Conservation (phyloP, 2,888 invertebrate species). For the Ectemnius lituratus region DNA sequence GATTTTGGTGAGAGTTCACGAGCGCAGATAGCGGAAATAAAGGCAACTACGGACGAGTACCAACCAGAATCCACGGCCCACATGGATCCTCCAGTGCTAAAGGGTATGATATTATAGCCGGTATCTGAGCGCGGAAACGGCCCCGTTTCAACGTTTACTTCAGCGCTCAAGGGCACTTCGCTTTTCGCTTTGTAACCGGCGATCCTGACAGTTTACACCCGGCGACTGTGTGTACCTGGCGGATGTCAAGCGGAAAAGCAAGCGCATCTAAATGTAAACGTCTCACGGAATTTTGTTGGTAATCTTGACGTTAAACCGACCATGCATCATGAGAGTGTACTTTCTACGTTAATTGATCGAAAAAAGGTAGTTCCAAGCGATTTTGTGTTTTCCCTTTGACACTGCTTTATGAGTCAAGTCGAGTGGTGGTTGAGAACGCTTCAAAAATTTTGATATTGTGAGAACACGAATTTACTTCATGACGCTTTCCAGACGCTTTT, state of each 20-base stretch:
- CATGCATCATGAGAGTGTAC: too few species aligned
- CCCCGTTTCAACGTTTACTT: constrained; percentile 60
- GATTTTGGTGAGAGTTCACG: constrained; percentile 26
- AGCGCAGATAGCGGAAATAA: constrained; percentile 54
- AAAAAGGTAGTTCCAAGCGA: too few species aligned
- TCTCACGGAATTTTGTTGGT: constrained; percentile 42
- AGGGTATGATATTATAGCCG: constrained; percentile 58
- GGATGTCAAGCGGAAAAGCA: too few species aligned
- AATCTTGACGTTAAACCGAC: too few species aligned
- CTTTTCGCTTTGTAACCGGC: constrained; percentile 57
- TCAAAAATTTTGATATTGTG: too few species aligned
- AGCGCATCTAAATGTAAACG: constrained; percentile 66
- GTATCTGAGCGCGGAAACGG: constrained; percentile 43
- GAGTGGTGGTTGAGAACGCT: too few species aligned
- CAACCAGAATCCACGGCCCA: constrained; percentile 67
- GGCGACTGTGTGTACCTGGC: constrained; percentile 57
- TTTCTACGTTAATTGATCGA: too few species aligned
- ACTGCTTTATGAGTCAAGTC: too few species aligned
- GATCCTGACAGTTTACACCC: constrained; percentile 62
- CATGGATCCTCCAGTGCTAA: constrained; percentile 55
- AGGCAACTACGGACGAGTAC: constrained; percentile 58
- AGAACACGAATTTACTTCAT: too few species aligned
- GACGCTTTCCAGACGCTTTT: too few species aligned
- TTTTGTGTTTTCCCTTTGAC: too few species aligned
- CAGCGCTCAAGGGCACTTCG: constrained; percentile 57